Evolutionary conservation across 2,113 vertebrate species (phyloP), one percentile per base, ranked within the genome.

Genomic region (Sakesphorus luctuosus): DNA sequence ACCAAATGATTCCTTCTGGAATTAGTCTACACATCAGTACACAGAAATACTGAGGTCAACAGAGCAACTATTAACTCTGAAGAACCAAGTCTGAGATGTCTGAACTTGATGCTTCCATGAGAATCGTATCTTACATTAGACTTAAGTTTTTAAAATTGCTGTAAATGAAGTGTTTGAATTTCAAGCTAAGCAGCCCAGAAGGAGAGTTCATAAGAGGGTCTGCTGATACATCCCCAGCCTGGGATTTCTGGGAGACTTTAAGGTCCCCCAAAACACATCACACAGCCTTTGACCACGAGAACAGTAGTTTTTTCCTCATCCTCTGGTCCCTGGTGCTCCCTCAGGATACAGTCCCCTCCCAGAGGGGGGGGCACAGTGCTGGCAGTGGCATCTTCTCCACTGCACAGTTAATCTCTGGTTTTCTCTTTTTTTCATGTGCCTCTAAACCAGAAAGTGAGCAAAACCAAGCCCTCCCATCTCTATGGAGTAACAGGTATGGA

Each of bases 361-460:
- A 3, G 43, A 71, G 29, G 50, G 35, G 50, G 18, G 18, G n/a
- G 17, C 5, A 3, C 1, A 1, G 44, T 1, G 3, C 63, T 17
- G 53, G 11, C 67, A 65, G 52, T 11, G 4, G 6, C 38, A 76
- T 18, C 61, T 14, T 67, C 36, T 67, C 21, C 79, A 21, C 35
- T 6, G 0, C 1, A 3, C 46, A 1, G 0, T n/a, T 15, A 24
- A 43, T 11, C 13, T 12, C 26, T 1, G 11, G 23, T 65, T 35
- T 15, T 43, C 33, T 13, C 17, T 2, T 36, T 78, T 31, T 38
- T 7, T 8, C 47, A 33, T 2, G 0, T 6, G 8, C 46, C 77
- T 61, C 40, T 47, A 76, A 44, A 43, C 1, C 59, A 78, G 10
- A 33, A 90, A 56, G 52, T 1, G 17, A 84, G 46, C 20, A 49